Evolutionary conservation across 2,888 invertebrate species (phyloP).

Genomic region (Diarsia brunnea): DNA sequence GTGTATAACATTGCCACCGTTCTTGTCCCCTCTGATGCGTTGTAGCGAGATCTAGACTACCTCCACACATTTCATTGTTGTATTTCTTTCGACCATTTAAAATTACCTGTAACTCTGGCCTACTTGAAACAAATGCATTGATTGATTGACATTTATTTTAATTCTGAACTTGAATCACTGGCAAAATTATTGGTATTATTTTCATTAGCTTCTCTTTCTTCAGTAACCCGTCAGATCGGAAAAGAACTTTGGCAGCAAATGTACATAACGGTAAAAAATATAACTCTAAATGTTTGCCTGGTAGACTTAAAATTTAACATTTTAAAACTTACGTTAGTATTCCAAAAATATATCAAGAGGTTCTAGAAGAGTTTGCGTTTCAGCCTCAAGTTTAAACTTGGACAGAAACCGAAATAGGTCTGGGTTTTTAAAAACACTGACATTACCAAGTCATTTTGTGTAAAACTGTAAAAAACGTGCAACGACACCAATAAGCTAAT

Average conservation of each 20-base stretch:
- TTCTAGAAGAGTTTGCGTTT: not conserved
- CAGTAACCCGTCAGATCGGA: not conserved
- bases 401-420: not conserved
- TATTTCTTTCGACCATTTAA: no score
- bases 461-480: conserved; percentile 1
- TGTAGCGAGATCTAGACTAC: no score
- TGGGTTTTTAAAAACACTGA: not conserved
- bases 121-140: no score
- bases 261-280: not conserved
- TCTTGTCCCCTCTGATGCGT: not conserved
- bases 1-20: not conserved
- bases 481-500: not conserved
- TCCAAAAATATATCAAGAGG: not conserved
- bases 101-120: no score
- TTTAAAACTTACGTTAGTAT: conserved; percentile 5
- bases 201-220: not conserved
- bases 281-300: not conserved
- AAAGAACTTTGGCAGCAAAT: conserved; percentile 4
- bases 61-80: not conserved
- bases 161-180: not conserved
- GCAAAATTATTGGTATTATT: not conserved
- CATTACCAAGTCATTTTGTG: not conserved
- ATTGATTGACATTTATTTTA: not conserved
- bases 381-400: not conserved
- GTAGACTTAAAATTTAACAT: conserved; percentile 5